These are phyloP conservation scores for Pardalotus punctatus DNA, from an alignment of 2,113 vertebrate species.

Conservation along the genomic window DNA sequence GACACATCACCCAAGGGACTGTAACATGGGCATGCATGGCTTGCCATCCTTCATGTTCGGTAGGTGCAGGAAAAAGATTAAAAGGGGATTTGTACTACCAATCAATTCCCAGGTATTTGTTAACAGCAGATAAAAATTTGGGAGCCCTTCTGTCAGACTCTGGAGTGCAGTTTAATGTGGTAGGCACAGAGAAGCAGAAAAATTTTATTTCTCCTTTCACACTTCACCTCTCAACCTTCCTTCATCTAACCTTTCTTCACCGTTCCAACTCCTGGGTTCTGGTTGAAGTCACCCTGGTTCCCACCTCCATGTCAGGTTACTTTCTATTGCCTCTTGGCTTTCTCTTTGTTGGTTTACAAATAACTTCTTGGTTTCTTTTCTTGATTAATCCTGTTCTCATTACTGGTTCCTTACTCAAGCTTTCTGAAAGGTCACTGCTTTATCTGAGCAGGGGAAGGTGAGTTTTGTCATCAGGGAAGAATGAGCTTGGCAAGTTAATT, in stretches of 20 bases:
- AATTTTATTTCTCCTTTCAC: neutral
- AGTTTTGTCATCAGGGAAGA: neutral
- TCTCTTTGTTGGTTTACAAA: neutral
- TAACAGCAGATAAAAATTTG: neutral
- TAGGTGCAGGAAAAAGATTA: neutral
- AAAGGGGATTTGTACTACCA: neutral
- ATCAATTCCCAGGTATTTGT: neutral
- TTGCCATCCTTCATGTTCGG: neutral
- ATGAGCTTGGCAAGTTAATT: neutral
- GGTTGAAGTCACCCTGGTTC: neutral
- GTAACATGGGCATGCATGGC: neutral
- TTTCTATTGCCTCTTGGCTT: neutral
- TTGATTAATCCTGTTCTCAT: neutral
- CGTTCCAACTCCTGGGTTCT: neutral
- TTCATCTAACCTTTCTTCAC: neutral
- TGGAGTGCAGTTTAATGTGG: neutral
- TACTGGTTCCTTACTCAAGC: neutral
- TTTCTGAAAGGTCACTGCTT: neutral
- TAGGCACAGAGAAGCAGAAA: neutral
- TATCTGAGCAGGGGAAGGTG: neutral
- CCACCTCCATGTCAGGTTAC: neutral
- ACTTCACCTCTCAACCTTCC: neutral
- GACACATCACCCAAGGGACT: neutral
- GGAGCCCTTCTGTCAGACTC: neutral
- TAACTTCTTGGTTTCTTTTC: neutral